phyloP scores from a whole-genome alignment of 2,113 vertebrate species.

The Saguinus imperator region DNA sequence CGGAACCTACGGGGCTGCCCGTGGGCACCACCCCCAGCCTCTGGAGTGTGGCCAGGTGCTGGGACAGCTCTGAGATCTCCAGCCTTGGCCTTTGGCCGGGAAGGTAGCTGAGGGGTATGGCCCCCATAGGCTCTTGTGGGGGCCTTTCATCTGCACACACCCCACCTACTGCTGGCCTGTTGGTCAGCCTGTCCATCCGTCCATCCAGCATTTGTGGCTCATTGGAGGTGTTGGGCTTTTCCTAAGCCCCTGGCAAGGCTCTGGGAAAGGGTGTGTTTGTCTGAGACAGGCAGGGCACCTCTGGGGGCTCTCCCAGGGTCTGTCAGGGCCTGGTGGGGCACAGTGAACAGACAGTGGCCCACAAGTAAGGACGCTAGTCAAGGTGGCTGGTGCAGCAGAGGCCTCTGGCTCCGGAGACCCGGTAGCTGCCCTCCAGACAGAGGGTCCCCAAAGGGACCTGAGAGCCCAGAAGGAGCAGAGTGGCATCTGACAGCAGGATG shows the following conservation, averaged over 20 bases:
- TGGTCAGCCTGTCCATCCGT: fast-evolving
- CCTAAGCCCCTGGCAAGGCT: fast-evolving
- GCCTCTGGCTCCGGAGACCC: neutral
- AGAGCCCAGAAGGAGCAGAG: neutral
- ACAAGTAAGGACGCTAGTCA: fast-evolving
- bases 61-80: neutral
- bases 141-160: neutral
- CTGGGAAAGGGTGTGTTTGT: neutral
- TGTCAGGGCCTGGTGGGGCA: neutral
- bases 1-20: neutral
- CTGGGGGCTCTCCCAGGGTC: too few relatives aligned
- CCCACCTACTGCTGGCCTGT: fast-evolving
- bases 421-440: neutral
- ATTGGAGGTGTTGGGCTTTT: neutral
- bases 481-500: too few relatives aligned
- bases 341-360: neutral
- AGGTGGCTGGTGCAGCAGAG: neutral
- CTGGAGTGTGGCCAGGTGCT: neutral
- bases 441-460: neutral
- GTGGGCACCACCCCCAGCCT: fast-evolving
- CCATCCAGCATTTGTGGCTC: neutral
- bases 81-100: neutral
- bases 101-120: neutral
- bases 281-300: neutral
- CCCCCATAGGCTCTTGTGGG: neutral